Percentiles rank a stretch among this genome's conserved stretches.
These are phyloP conservation scores for Chydorus sphaericus DNA, from an alignment of 2,888 invertebrate genomes.

Conservation along the genomic window DNA sequence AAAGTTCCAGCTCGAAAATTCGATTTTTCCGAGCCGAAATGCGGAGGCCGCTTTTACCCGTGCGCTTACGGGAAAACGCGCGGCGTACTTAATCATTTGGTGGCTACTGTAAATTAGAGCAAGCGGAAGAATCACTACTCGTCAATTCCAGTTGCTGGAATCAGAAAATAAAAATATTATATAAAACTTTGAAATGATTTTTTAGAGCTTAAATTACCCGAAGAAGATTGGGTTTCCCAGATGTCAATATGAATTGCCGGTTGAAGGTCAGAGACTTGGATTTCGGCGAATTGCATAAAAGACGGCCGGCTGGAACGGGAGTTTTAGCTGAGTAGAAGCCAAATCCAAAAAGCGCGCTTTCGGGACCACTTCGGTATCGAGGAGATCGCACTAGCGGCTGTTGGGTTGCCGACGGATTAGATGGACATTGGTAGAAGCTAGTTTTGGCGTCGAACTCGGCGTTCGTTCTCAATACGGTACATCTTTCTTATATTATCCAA, in stretches of 20 bases:
- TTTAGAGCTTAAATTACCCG: slow-evolving; percentile 29
- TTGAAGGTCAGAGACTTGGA: slow-evolving; percentile 23
- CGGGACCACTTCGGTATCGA: slow-evolving; percentile 28
- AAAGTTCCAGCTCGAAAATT: not conserved
- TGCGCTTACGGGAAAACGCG: not conserved
- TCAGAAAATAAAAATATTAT: not conserved
- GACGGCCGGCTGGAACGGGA: slow-evolving; percentile 31
- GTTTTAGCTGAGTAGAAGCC: slow-evolving; percentile 21
- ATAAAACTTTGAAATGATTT: not conserved
- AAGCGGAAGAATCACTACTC: slow-evolving; percentile 1
- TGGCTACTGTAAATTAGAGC: not conserved
- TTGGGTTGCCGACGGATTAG: slow-evolving; percentile 28
- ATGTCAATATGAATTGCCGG: slow-evolving; percentile 26
- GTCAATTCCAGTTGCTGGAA: not conserved
- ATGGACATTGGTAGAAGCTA: slow-evolving; percentile 32
- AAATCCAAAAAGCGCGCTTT: slow-evolving; percentile 27
- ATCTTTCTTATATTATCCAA: too few species aligned
- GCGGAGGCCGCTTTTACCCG: too few species aligned
- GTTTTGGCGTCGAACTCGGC: slow-evolving; percentile 32
- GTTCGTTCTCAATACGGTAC: slow-evolving; percentile 31
- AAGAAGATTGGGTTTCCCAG: slow-evolving; percentile 40
- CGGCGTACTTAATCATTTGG: not conserved
- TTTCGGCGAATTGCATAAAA: slow-evolving; percentile 29
- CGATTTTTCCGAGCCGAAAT: not conserved
- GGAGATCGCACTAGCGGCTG: slow-evolving; percentile 26